Conservation (phyloP, 2,888 invertebrate species). For the Athalia cordata region DNA sequence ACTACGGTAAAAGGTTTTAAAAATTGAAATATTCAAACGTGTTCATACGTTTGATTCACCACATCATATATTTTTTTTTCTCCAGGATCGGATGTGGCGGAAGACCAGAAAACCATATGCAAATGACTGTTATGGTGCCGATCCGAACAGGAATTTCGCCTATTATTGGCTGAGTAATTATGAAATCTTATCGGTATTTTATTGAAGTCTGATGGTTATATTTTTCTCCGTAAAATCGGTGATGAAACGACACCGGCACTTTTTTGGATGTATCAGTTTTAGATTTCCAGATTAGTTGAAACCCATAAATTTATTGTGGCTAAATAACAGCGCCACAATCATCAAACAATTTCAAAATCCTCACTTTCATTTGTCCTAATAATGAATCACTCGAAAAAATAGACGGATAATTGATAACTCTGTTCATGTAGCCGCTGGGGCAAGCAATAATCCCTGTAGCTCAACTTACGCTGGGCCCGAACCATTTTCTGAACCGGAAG, state of each 20-base stretch:
- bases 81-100: slow-evolving; percentile 79
- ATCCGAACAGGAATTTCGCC: slow-evolving; percentile 85
- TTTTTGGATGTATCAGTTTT: no score
- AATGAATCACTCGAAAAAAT: no score
- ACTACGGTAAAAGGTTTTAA: slow-evolving; percentile 8
- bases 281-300: no score
- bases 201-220: background rate
- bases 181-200: slow-evolving; percentile 55
- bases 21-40: background rate
- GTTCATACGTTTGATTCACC: background rate
- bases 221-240: background rate
- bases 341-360: no score
- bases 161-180: slow-evolving; percentile 77
- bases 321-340: no score
- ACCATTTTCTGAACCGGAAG: slow-evolving; percentile 77
- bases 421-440: slow-evolving; percentile 61
- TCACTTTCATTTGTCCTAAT: no score
- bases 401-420: background rate
- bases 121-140: slow-evolving; percentile 77
- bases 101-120: slow-evolving; percentile 77
- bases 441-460: slow-evolving; percentile 73
- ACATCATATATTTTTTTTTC: slow-evolving; percentile 42
- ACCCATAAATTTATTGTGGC: no score
- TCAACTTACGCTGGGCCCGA: slow-evolving; percentile 76
- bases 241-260: background rate